phyloP scores from a whole-genome alignment of 2,113 vertebrate species.

The Scomber japonicus region DNA sequence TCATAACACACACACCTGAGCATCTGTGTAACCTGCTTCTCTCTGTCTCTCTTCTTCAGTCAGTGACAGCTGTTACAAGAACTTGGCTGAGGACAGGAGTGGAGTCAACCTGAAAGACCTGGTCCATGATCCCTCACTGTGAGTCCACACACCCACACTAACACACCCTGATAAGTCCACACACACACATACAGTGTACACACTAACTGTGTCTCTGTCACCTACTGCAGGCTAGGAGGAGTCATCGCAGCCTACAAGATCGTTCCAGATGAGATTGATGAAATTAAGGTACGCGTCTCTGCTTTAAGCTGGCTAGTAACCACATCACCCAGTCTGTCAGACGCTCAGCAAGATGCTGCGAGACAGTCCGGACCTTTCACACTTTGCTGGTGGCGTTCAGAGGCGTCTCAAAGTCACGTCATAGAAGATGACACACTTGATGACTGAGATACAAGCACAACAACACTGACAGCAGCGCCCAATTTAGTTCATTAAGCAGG shows the following conservation, averaged over 20 bases:
- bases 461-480: background rate
- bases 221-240: slow-evolving; percentile 93
- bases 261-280: slow-evolving; percentile 97
- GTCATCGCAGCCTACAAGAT: slow-evolving; percentile 98
- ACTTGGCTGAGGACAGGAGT: slow-evolving; percentile 98
- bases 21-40: background rate
- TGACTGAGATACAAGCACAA: background rate
- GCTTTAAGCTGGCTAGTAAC: background rate
- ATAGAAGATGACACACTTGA: background rate
- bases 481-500: background rate
- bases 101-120: slow-evolving; percentile 99
- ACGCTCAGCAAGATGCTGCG: background rate
- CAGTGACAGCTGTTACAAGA: slow-evolving; percentile 99
- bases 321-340: background rate
- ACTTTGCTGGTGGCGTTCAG: background rate
- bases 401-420: background rate
- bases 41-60: slow-evolving; percentile 84
- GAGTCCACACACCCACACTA: slow-evolving; percentile 79
- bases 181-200: background rate
- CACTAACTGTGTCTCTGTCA: slow-evolving; percentile 21
- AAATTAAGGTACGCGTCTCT: slow-evolving; percentile 92
- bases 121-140: slow-evolving; percentile 98
- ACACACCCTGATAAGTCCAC: background rate
- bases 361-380: background rate
- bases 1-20: too few relatives aligned